Evolutionary conservation across 2,888 invertebrate species (phyloP).

Genomic region (Allacma fusca): DNA sequence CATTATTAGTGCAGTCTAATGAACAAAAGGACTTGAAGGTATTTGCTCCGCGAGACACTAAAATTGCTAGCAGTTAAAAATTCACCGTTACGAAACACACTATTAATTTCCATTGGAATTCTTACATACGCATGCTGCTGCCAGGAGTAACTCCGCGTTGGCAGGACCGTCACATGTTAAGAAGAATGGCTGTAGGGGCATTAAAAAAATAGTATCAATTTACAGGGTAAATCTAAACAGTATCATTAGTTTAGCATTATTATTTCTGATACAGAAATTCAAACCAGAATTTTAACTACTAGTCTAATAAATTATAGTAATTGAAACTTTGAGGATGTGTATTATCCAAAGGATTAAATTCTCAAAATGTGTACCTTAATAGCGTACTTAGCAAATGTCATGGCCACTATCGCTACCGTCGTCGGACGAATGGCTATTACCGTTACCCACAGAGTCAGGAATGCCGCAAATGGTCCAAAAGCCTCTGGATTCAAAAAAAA

Average conservation of each 20-base stretch:
- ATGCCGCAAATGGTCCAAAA: conserved; percentile 87
- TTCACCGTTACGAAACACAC: no score
- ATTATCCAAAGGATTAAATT: no score
- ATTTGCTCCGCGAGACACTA: neutral
- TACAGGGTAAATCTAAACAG: no score
- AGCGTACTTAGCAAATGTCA: conserved; percentile 91
- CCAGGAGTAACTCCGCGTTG: conserved; percentile 78
- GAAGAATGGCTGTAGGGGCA: conserved; percentile 75
- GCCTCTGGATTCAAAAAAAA: conserved; percentile 68
- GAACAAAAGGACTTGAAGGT: no score
- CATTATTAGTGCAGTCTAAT: no score
- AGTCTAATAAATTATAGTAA: no score
- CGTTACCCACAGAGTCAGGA: conserved; percentile 85
- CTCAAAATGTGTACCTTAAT: conserved; percentile 37
- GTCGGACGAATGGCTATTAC: conserved; percentile 82
- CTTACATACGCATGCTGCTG: conserved; percentile 85
- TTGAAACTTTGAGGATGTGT: no score
- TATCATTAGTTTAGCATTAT: no score
- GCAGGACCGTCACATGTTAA: conserved; percentile 77
- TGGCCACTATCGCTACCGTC: conserved; percentile 86
- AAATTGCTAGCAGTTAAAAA: neutral
- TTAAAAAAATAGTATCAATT: conserved; percentile 7
- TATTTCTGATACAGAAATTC: no score
- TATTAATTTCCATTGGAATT: conserved; percentile 63
- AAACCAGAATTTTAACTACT: no score